These are phyloP conservation scores for Brachyopa scutellaris DNA, from an alignment of 2,888 invertebrate genomes.

Conservation along the genomic window DNA sequence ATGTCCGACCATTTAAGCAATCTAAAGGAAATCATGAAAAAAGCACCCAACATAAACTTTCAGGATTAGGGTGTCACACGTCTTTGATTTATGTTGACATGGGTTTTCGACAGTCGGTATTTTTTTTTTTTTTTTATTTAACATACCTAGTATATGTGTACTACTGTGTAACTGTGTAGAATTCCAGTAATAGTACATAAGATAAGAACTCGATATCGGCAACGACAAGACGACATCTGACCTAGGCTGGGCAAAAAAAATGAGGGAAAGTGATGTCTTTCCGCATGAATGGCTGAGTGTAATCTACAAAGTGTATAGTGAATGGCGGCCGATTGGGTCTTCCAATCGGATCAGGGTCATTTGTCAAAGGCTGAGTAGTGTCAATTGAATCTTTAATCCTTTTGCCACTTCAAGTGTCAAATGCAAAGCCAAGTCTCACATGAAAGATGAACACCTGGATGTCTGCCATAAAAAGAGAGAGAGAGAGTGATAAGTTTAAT, in stretches of 20 bases:
- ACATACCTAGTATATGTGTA: constrained; percentile 5
- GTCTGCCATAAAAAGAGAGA: not conserved
- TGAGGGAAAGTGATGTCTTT: constrained; percentile 62
- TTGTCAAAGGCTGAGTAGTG: constrained; percentile 56
- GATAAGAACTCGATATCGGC: constrained; percentile 60
- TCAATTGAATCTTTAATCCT: constrained; percentile 56
- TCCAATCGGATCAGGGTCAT: constrained; percentile 47
- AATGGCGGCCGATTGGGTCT: constrained; percentile 40
- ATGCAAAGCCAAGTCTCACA: constrained; percentile 8
- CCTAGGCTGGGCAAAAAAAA: constrained; percentile 53
- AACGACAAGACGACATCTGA: constrained; percentile 57
- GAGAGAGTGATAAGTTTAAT: not conserved
- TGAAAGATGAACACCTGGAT: constrained; percentile 1
- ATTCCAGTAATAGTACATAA: constrained; percentile 28
- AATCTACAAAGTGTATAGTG: constrained; percentile 47
- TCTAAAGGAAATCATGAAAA: constrained; percentile 59
- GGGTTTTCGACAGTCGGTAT: constrained; percentile 65
- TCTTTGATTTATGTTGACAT: constrained; percentile 73
- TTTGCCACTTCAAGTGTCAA: constrained; percentile 45
- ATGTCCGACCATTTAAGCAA: constrained; percentile 70
- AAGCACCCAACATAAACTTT: constrained; percentile 63
- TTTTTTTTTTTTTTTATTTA: constrained; percentile 46
- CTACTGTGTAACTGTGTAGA: constrained; percentile 21
- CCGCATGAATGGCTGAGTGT: constrained; percentile 55
- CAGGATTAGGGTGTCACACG: constrained; percentile 72